A percentile compares a stretch with the other conserved stretches of the same genome.
phyloP scores from a whole-genome alignment of 2,797 vertebrate species.

The Manis crassicaudata region DNA sequence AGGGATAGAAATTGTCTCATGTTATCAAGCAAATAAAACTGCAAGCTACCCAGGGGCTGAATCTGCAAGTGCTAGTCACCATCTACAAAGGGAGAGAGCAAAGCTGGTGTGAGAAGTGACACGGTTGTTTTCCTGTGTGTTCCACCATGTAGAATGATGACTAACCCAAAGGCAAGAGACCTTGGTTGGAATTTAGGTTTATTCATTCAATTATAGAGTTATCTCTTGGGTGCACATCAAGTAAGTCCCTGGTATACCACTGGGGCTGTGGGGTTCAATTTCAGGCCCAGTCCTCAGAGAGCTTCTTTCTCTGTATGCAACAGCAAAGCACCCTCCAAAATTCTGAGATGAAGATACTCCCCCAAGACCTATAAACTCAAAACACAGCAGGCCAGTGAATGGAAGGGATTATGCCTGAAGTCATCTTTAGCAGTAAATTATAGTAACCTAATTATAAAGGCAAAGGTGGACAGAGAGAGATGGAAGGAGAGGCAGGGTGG shows the following conservation, averaged over 20 bases:
- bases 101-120: background rate
- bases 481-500: background rate
- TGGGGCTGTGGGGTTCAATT: background rate
- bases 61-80: background rate
- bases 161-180: background rate
- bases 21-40: background rate
- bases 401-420: background rate
- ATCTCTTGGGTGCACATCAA: background rate
- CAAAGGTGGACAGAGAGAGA: background rate
- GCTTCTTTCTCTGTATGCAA: background rate
- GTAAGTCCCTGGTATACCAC: background rate
- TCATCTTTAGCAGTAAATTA: background rate
- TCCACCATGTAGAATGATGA: background rate
- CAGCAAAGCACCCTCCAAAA: background rate
- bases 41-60: background rate
- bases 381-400: background rate
- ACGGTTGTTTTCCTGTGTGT: background rate
- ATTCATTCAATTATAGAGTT: background rate
- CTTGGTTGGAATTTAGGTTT: background rate
- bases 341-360: background rate
- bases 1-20: background rate
- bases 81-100: background rate
- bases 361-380: slow-evolving; percentile 8
- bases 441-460: background rate
- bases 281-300: background rate